Percentiles rank a stretch among this genome's conserved stretches.
phyloP scores from a whole-genome alignment of 1,140 invertebrate species.

The Drosophila serrata region DNA sequence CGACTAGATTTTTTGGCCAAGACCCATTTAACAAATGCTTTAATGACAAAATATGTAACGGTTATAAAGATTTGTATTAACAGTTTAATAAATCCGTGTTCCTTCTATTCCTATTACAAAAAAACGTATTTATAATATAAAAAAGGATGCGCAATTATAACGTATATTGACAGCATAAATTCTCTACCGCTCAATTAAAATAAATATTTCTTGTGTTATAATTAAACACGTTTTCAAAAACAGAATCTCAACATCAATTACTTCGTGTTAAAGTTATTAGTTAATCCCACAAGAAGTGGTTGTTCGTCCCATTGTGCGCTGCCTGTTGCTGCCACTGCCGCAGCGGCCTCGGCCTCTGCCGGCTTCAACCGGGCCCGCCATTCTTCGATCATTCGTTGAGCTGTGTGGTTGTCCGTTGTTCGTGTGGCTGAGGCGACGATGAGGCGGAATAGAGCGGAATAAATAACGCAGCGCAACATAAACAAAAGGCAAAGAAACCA shows the following conservation, averaged over 20 bases:
- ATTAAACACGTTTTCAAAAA: neutral
- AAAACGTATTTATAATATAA: too few species aligned
- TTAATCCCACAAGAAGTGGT: neutral
- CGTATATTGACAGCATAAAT: too few species aligned
- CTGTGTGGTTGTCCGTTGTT: conserved; percentile 69
- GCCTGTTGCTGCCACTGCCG: conserved; percentile 10
- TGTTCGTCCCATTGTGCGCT: neutral
- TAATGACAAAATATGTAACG: neutral
- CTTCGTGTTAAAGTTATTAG: neutral
- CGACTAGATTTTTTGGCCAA: neutral
- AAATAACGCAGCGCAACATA: conserved; percentile 66
- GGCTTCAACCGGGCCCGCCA: conserved; percentile 28
- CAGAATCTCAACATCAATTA: neutral
- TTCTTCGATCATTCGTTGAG: conserved; percentile 75
- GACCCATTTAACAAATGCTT: neutral
- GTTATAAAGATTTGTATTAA: neutral
- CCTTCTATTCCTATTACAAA: neutral
- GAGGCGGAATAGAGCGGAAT: conserved; percentile 58
- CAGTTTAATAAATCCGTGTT: neutral
- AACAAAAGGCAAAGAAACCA: conserved; percentile 73
- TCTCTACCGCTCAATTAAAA: too few species aligned
- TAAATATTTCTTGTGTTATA: neutral
- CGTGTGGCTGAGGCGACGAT: conserved; percentile 32
- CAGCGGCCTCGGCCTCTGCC: conserved; percentile 29
- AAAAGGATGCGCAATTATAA: too few species aligned